Conservation (phyloP, 1,140 invertebrate species). For the Zeugodacus cucurbitae region DNA sequence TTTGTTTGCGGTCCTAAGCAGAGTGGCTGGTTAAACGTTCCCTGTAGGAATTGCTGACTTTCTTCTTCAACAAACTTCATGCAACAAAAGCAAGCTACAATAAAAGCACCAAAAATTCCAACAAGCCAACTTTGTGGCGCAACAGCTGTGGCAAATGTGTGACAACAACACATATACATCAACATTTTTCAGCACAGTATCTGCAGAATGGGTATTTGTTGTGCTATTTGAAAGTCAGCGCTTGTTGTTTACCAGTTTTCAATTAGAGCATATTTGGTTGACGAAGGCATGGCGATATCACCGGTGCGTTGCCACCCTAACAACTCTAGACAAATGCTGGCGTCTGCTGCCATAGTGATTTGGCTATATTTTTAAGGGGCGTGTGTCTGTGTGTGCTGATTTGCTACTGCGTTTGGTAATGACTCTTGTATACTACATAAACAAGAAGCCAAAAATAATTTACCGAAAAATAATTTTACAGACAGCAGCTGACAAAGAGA, state of each 20-base stretch:
- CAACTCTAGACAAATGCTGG: neutral
- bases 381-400: neutral
- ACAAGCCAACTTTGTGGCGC: neutral
- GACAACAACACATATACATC: neutral
- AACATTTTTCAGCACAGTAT: neutral
- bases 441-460: constrained; percentile 20
- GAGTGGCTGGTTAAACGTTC: neutral
- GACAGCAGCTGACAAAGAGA: neutral
- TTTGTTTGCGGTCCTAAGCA: neutral
- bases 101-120: neutral
- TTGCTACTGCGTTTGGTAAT: neutral
- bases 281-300: neutral
- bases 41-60: too few relatives aligned
- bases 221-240: neutral
- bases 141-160: constrained; percentile 13
- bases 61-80: too few relatives aligned
- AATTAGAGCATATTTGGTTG: constrained; percentile 3
- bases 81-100: too few relatives aligned
- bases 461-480: constrained; percentile 12
- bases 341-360: neutral
- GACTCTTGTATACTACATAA: neutral
- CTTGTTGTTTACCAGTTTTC: constrained; percentile 20
- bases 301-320: neutral
- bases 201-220: neutral
- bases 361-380: neutral